These are phyloP conservation scores for Mesembrinibis cayennensis DNA, from an alignment of 2,113 vertebrate genomes.

Conservation along the genomic window DNA sequence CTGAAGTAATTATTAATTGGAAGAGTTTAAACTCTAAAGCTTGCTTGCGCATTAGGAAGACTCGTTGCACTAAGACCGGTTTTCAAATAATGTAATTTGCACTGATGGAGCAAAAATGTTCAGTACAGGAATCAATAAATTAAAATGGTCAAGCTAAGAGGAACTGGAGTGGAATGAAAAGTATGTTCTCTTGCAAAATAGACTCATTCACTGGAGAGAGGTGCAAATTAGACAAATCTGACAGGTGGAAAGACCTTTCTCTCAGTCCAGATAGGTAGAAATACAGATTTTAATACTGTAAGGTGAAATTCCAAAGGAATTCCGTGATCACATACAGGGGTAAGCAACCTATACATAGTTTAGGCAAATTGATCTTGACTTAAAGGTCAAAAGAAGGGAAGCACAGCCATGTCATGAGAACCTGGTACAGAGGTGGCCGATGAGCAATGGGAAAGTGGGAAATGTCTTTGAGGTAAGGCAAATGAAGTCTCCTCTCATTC, in stretches of 20 bases:
- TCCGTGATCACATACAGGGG: background rate
- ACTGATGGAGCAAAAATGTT: background rate
- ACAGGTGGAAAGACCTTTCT: background rate
- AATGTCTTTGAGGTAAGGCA: background rate
- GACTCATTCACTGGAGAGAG: background rate
- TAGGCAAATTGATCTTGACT: background rate
- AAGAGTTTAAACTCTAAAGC: background rate
- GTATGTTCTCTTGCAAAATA: background rate
- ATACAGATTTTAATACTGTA: background rate
- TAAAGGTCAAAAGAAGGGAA: background rate
- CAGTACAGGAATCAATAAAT: background rate
- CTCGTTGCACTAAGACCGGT: background rate
- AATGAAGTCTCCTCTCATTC: background rate
- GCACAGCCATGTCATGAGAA: background rate
- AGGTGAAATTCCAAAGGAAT: background rate
- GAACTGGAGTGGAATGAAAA: background rate
- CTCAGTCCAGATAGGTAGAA: background rate
- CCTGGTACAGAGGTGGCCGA: background rate
- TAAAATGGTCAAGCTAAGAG: background rate
- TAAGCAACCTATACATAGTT: background rate
- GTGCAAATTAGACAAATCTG: background rate
- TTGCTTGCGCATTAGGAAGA: background rate
- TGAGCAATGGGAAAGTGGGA: background rate
- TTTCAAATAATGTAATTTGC: background rate
- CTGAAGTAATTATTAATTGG: conserved; percentile 50